A percentile compares a stretch with the other conserved stretches of the same genome.
Conservation (phyloP, 2,888 invertebrate genomes). For the Acanthacorydalis orientalis region DNA sequence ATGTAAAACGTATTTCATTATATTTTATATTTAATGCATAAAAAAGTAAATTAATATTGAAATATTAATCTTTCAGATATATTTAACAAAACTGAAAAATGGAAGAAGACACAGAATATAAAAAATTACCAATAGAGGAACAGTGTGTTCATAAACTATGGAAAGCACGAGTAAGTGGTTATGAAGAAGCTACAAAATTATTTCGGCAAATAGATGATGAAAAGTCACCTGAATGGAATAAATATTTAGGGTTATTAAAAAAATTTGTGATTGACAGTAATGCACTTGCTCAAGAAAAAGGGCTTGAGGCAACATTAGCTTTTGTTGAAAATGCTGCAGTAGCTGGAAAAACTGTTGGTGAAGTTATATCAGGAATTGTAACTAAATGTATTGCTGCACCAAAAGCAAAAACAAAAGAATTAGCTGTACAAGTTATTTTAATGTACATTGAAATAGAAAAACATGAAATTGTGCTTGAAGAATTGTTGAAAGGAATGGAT, state of each 20-base stretch:
- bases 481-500: conserved; percentile 82
- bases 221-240: conserved; percentile 85
- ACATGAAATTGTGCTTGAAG: conserved; percentile 76
- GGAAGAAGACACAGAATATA: conserved; percentile 78
- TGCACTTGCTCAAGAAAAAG: conserved; percentile 91
- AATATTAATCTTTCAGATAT: too few relatives aligned
- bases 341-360: conserved; percentile 76
- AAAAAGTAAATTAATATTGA: too few relatives aligned
- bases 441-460: conserved; percentile 96
- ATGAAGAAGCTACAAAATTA: conserved; percentile 80
- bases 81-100: conserved; percentile 25
- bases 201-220: conserved; percentile 82
- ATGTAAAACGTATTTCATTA: too few relatives aligned
- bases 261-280: conserved; percentile 91
- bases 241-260: conserved; percentile 77
- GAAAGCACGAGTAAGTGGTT: conserved; percentile 90
- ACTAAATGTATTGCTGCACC: conserved; percentile 86
- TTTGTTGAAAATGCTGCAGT: conserved; percentile 81
- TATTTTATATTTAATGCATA: too few relatives aligned
- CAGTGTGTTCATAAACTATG: conserved; percentile 86
- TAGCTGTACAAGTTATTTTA: conserved; percentile 73
- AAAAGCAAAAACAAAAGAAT: conserved; percentile 79
- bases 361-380: conserved; percentile 66
- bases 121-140: conserved; percentile 77
- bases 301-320: conserved; percentile 76